Base-by-base conservation (phyloP, 2,113 vertebrate species). In the Mellivora capensis region DNA sequence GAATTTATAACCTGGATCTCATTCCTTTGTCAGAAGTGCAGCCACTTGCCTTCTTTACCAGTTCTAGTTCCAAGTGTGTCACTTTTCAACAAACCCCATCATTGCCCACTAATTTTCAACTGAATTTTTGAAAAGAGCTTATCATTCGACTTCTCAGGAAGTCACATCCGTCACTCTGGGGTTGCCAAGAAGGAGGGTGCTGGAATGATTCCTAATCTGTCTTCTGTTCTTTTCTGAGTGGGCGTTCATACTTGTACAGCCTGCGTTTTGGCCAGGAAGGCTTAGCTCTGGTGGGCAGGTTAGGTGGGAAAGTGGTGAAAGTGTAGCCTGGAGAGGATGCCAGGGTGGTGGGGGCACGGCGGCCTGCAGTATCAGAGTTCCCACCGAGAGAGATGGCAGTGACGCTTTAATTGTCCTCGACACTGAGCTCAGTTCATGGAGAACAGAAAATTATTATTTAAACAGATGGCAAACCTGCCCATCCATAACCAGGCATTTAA, bases 381-480 rank as follows among this genome's bases (percentile, higher is more conserved):
- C 94, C 7, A 6, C 95, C 0, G 84, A 90, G 92, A 96, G 88
- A 97, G 89, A 96, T 77, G 83, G 95, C 57, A 10, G 67, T 95
- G 89, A 93, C 0, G 49, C 95, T 93, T 96, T 97, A 94, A 96
- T 96, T 97, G 96, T 96, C 96, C 92, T 96, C 96, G 0, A 82
- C 92, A 85, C 62, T 87, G 90, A 83, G 80, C 72, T 97, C 77
- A 91, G 96, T 87, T 97, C 84, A 85, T 54, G 10, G 87, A 97
- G 92, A 97, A 97, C 87, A 95, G 90, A 97, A 98, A 97, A 97
- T 87, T 93, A 97, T 98, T 97, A 96, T 98, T 98, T 93, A 97
- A 98, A 97, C 98, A 98, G 98, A 98, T 98, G 97, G 97, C 96
- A 97, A 93, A 90, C 93, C 95, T 98, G 97, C 54, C 97, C 97